These are phyloP conservation scores for Torymus tubicola DNA, from an alignment of 2,888 invertebrate genomes.

Conservation along the genomic window DNA sequence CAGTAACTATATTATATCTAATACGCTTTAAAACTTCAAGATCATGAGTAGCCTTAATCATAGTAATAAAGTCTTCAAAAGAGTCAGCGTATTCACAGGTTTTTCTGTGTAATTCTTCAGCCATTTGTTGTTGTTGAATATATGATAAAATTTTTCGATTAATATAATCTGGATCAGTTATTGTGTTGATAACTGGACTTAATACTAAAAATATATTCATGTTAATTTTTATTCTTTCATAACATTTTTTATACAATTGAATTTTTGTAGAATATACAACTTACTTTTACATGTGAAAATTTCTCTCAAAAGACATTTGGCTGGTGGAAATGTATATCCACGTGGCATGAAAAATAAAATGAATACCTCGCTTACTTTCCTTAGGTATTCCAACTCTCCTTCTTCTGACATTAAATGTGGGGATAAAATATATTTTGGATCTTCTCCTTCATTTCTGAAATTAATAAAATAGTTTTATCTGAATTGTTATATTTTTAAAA, in stretches of 20 bases:
- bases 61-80: constrained; percentile 91
- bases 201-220: constrained; percentile 79
- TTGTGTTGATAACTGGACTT: constrained; percentile 88
- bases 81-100: constrained; percentile 93
- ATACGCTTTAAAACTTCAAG: constrained; percentile 90
- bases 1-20: constrained; percentile 91
- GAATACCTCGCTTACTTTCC: constrained; percentile 89
- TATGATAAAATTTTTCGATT: constrained; percentile 91
- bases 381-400: constrained; percentile 87
- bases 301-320: constrained; percentile 89
- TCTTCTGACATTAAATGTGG: constrained; percentile 86
- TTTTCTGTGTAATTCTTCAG: constrained; percentile 86
- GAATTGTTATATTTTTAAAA: constrained; percentile 21
- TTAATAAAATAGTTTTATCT: constrained; percentile 47
- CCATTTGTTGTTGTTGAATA: constrained; percentile 88
- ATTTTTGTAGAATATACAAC: constrained; percentile 55
- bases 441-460: constrained; percentile 71
- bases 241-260: not conserved
- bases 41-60: constrained; percentile 88
- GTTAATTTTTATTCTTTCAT: constrained; percentile 5
- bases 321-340: constrained; percentile 87
- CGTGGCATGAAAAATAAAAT: constrained; percentile 89
- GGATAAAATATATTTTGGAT: constrained; percentile 84
- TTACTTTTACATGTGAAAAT: constrained; percentile 90
- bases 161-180: constrained; percentile 94